These are phyloP conservation scores for Sebastolobus altivelis DNA, from an alignment of 2,797 vertebrate genomes.

Conservation along the genomic window DNA sequence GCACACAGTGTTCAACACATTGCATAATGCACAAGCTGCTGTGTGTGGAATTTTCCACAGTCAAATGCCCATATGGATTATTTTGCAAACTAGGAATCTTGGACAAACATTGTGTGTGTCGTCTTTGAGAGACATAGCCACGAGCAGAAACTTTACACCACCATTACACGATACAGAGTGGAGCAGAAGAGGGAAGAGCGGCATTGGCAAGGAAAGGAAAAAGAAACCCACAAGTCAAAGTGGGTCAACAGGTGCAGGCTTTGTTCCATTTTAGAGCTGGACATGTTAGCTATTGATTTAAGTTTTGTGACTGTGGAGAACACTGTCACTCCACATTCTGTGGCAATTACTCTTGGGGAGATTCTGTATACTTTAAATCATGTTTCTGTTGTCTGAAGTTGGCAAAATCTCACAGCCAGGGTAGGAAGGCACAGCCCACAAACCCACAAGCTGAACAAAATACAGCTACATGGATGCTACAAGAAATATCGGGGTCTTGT, in stretches of 20 bases:
- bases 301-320: background rate
- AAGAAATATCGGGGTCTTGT: background rate
- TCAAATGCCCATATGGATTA: background rate
- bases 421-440: background rate
- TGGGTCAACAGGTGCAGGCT: conserved; percentile 51
- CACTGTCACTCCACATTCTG: background rate
- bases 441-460: conserved; percentile 9
- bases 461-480: background rate
- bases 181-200: conserved; percentile 16
- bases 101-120: background rate
- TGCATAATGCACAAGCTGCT: conserved; percentile 33
- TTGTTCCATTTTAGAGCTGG: conserved; percentile 31
- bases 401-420: background rate
- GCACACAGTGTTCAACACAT: conserved; percentile 5
- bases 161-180: conserved; percentile 7
- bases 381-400: background rate
- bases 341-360: background rate
- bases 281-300: conserved; percentile 9
- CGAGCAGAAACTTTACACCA: conserved; percentile 31
- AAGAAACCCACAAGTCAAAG: conserved; percentile 31
- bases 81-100: background rate
- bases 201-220: conserved; percentile 5
- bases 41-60: conserved; percentile 48
- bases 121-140: conserved; percentile 26
- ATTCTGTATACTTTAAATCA: background rate